Base-by-base conservation (phyloP, 2,113 vertebrate species). In the Prunella himalayana region DNA sequence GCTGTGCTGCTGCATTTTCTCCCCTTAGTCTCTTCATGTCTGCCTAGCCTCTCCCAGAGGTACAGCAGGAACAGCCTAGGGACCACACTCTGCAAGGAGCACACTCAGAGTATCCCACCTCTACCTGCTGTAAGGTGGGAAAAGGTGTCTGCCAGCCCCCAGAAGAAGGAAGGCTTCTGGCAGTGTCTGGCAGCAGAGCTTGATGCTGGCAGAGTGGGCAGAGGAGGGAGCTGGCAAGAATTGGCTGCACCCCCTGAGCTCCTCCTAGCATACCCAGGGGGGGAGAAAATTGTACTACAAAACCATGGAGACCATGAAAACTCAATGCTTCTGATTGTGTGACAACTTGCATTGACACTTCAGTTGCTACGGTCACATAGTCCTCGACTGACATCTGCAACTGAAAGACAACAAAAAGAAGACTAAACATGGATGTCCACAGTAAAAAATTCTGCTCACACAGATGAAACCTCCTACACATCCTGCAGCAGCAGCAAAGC, bases 101-200 rank as follows among this genome's bases (percentile, higher is more conserved):
- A n/a, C 27, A 2, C 39, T 42, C 24, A 35, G 24, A 88, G 7
- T 35, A 60, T 41, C 53, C 31, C 53, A 31, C 7, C 7, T 56
- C 68, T 59, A 54, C 53, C 66, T 54, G 20, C 9, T 24, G 22
- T 76, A 23, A 35, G 30, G 33, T 37, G 53, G 47, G 53, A 42
- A 57, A 42, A 61, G 15, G 22, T 11, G 7, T 35, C 41, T 1
- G 3, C 44, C 4, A 3, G 0, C 3, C 22, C 16, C 13, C 8
- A 16, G 72, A 72, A 54, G 20, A 65, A 35, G 23, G 39, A 42
- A 68, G 28, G 28, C 13, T 91, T 19, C 49, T 19, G 27, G 20
- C 0, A 0, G 63, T 44, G 47, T 30, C 45, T 31, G 31, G 35
- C 0, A 6, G 41, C 51, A 63, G 24, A 57, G 56, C 28, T n/a